A percentile compares a stretch with the other conserved stretches of the same genome.
phyloP scores from a whole-genome alignment of 1,140 invertebrate genomes.

The Anoplolepis gracilipes region DNA sequence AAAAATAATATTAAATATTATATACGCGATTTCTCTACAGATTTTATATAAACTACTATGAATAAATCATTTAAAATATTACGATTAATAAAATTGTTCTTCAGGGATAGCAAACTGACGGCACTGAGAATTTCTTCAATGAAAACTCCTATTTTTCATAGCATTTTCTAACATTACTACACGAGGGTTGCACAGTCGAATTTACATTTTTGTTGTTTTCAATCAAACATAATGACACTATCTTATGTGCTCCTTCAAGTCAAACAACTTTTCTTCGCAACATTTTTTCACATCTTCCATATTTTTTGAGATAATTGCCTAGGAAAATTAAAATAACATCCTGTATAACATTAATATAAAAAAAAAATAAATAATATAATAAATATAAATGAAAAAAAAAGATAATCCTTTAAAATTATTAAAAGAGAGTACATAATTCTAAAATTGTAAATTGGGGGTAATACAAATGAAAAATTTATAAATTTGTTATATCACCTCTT shows the following conservation, averaged over 20 bases:
- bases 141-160: too few relatives aligned
- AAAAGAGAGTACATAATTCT: background rate
- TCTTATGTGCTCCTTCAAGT: too few relatives aligned
- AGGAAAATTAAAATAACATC: background rate
- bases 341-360: background rate
- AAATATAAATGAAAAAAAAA: background rate
- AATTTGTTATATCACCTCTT: conserved; percentile 62
- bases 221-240: too few relatives aligned
- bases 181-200: too few relatives aligned
- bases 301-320: too few relatives aligned
- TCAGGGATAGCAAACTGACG: conserved; percentile 97
- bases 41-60: background rate
- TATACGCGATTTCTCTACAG: background rate
- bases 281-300: too few relatives aligned
- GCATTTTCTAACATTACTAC: too few relatives aligned
- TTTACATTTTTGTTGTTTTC: too few relatives aligned
- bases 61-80: background rate
- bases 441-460: background rate
- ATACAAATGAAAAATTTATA: background rate
- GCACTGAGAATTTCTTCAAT: too few relatives aligned
- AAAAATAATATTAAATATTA: background rate
- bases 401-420: background rate
- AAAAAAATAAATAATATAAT: too few relatives aligned
- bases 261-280: too few relatives aligned
- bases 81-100: conserved; percentile 86